Evolutionary conservation across 2,113 vertebrate genomes (phyloP), one percentile per base, ranked within the genome.

Genomic region (Alosa alosa): DNA sequence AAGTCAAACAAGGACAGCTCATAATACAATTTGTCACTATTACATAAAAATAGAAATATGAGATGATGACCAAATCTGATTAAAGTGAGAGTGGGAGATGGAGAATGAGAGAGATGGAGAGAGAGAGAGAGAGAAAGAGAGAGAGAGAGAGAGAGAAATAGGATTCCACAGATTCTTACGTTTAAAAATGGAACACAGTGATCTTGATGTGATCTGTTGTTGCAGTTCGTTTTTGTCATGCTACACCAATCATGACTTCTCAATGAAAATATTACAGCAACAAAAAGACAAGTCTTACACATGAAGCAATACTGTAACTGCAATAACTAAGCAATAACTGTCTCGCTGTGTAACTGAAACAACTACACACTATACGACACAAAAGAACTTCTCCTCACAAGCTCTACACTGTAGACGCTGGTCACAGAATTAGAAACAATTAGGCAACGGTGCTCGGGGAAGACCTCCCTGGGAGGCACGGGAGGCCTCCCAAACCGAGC

Each of bases 1-100:
- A 91, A 93, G 87, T 91, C 91, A 91, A 89, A 88, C 82, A 84
- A 90, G 90, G 89, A 92, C 88, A 90, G 87, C 86, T 72, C 78
- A 92, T 92, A 92, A 94, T 92, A 81, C 86, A 87, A 95, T 94
- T 89, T 92, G 89, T 89, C 91, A 91, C 87, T 81, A 83, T 87
- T 81, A 55, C 88, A 91, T 78, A 78, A 90, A 93, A 93, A 93
- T 91, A 93, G 90, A 89, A 89, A 90, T 90, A 81, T 84, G 85
- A 92, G 83, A 86, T 39, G 89, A 84, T 83, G 81, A 88, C 64
- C 5, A 44, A 55, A 46, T 86, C 84, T 83, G 45, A 87, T 85
- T 36, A 84, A 86, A 75, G 83, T 55, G 47, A 81, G 81, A 78
- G 72, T 78, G 31, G 84, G 52, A 50, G 44, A 64, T 13, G 72